Percentiles rank a stretch among this genome's conserved stretches.
phyloP scores from a whole-genome alignment of 2,113 vertebrate genomes.

The Crotalus tigris region DNA sequence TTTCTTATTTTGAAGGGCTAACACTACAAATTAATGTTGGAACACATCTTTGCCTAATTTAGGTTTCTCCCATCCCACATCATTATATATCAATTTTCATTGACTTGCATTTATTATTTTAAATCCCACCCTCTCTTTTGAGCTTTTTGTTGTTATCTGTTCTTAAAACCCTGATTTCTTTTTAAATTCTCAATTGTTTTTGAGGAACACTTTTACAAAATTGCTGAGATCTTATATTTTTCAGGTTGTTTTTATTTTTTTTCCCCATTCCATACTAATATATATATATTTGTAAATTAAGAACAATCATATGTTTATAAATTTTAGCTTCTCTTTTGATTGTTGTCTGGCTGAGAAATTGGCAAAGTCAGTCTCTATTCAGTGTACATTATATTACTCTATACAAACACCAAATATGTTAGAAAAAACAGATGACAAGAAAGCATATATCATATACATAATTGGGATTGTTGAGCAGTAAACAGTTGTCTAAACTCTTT shows the following conservation, averaged over 20 bases:
- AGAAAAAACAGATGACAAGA: slow-evolving; percentile 49
- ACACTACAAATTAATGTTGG: background rate
- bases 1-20: background rate
- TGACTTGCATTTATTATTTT: background rate
- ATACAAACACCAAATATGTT: slow-evolving; percentile 33
- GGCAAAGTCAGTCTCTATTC: slow-evolving; percentile 45
- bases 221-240: background rate
- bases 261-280: background rate
- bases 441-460: slow-evolving; percentile 13
- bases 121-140: too few relatives aligned
- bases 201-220: background rate
- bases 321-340: slow-evolving; percentile 29
- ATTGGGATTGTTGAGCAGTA: slow-evolving; percentile 36
- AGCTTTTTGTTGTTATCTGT: background rate
- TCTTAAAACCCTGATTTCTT: background rate
- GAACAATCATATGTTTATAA: slow-evolving; percentile 1
- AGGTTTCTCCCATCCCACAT: background rate
- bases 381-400: slow-evolving; percentile 35
- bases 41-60: background rate
- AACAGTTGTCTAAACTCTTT: slow-evolving; percentile 41
- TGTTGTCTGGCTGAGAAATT: slow-evolving; percentile 15
- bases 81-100: background rate
- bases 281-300: background rate
- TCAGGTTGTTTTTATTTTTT: background rate
- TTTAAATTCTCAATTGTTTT: background rate